Base-by-base conservation (phyloP, 2,113 vertebrate genomes). In the Zosterops pallidus region DNA sequence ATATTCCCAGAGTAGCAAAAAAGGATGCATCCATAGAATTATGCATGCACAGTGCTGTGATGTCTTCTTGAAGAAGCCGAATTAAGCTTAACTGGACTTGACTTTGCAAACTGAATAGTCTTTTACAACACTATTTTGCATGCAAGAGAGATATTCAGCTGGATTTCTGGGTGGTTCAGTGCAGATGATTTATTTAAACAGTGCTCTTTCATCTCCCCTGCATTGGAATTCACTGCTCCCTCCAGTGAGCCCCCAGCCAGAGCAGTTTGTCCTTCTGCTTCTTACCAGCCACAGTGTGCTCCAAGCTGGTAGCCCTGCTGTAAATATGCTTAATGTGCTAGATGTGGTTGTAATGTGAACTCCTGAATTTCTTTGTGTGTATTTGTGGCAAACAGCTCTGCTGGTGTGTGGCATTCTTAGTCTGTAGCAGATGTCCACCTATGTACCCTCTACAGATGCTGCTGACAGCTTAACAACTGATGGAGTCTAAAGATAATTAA, bases 401-500 rank as follows among this genome's bases (percentile, higher is more conserved):
- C 55, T 92, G 52, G 52, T 65, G 46, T 46, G 19, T 81, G 74
- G 21, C 53, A 55, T 65, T 89, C 57, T 67, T 57, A 65, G 49
- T 47, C 83, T 53, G 78, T 12, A 60, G 59, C 91, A 93, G 84
- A 95, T 88, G 80, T 92, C 86, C 75, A 74, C 53, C 57, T 72
- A 37, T 71, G 50, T 35, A 69, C 31, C 47, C 52, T 77, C 41
- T 75, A 49, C 41, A 57, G 60, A 77, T 70, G 82, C 67, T 91
- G 74, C 74, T 92, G 64, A 59, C 81, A 94, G 74, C 86, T 95
- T 89, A 91, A 70, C 50, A 81, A 92, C 82, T 74, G 60, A 57
- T 60, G 28, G 16, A 77, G 75, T 35, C 82, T 78, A 88, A 85
- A 91, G 84, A 84, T 91, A 95, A 92, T 94, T 95, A 91, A 94